These are phyloP conservation scores for Sylvia borin DNA, from an alignment of 2,797 vertebrate species.

Conservation along the genomic window DNA sequence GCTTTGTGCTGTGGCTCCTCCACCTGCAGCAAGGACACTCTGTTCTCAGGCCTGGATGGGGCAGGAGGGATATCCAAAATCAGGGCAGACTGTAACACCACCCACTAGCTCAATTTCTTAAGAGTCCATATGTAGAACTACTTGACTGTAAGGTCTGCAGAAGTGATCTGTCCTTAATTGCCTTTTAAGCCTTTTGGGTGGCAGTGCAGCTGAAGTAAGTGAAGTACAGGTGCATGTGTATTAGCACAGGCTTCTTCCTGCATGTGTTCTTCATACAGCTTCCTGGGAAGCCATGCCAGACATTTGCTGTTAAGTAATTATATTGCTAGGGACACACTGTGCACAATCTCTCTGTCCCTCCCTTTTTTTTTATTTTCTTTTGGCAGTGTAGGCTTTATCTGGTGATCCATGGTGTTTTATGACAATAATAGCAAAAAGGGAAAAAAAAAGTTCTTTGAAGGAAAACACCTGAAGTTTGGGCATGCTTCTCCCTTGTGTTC, in stretches of 20 bases:
- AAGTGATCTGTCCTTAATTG: neutral
- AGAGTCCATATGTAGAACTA: no score
- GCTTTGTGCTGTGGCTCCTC: neutral
- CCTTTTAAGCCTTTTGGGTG: neutral
- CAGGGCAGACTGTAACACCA: neutral
- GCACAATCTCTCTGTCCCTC: neutral
- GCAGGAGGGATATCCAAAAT: neutral
- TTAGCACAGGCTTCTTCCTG: neutral
- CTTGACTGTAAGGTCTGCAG: no score
- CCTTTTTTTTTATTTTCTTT: neutral
- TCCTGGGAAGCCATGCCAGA: neutral
- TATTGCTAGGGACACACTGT: neutral
- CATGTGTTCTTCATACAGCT: neutral
- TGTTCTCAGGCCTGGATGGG: neutral
- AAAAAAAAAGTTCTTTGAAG: neutral
- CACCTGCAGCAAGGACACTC: neutral
- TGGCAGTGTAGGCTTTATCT: neutral
- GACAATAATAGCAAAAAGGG: neutral
- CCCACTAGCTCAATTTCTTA: neutral
- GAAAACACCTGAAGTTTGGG: neutral
- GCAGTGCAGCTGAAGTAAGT: neutral
- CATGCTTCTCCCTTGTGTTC: neutral
- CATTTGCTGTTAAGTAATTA: neutral
- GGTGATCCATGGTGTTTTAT: neutral
- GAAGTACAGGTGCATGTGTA: rapidly evolving